Conservation (phyloP, 2,797 vertebrate genomes). For the Sciaenops ocellatus region DNA sequence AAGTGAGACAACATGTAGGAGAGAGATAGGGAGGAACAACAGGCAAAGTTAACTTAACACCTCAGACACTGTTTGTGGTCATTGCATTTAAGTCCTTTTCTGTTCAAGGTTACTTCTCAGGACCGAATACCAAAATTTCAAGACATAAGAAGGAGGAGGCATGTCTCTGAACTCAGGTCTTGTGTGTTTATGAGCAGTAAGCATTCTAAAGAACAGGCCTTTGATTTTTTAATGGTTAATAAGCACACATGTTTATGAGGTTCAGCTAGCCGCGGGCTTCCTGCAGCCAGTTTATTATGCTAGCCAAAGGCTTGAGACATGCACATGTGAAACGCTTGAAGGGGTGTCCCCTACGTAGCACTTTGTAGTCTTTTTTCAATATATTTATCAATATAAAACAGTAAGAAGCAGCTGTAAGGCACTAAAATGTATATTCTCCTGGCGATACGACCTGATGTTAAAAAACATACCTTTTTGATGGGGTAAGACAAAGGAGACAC, state of each 20-base stretch:
- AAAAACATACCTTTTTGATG: neutral
- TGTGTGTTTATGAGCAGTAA: too few relatives aligned
- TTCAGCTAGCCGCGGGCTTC: neutral
- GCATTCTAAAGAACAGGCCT: neutral
- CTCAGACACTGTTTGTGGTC: neutral
- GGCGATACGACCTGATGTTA: too few relatives aligned
- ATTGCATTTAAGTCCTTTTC: neutral
- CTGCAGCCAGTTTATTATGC: neutral
- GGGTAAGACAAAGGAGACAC: too few relatives aligned
- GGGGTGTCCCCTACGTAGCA: neutral
- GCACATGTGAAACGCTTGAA: neutral
- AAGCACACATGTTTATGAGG: neutral
- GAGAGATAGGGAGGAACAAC: constrained; percentile 4
- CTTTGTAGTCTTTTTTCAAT: neutral
- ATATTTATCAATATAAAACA: neutral
- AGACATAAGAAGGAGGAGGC: too few relatives aligned
- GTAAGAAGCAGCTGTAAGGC: neutral
- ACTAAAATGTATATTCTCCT: neutral
- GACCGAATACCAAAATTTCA: neutral
- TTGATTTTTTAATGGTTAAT: constrained; percentile 2
- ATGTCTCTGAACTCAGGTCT: neutral
- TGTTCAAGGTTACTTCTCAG: neutral
- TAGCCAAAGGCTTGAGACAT: neutral
- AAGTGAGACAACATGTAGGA: constrained; percentile 21
- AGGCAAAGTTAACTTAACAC: neutral